Conservation (phyloP, 2,797 vertebrate genomes). For the Sparus aurata region DNA sequence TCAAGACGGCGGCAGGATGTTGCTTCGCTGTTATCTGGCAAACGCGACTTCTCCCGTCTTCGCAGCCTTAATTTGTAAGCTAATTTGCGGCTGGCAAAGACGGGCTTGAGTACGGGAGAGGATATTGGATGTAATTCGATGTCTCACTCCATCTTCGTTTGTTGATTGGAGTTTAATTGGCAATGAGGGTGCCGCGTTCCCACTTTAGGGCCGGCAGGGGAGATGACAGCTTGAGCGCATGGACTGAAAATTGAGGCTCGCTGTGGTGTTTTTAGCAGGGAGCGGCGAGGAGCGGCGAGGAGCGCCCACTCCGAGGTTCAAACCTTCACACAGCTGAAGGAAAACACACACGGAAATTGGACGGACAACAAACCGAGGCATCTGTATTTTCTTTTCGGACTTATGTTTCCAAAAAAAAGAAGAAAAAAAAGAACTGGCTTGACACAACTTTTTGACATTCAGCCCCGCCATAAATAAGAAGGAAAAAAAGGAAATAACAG, state of each 20-base stretch:
- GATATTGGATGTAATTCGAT: slow-evolving; percentile 85
- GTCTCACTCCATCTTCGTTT: slow-evolving; percentile 78
- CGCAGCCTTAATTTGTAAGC: slow-evolving; percentile 83
- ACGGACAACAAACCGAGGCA: background rate
- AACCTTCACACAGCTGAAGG: slow-evolving; percentile 17
- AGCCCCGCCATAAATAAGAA: background rate
- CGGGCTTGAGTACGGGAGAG: slow-evolving; percentile 71
- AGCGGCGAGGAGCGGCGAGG: slow-evolving; percentile 6
- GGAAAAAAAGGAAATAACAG: slow-evolving; percentile 4
- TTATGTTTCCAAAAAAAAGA: background rate
- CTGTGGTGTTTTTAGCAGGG: slow-evolving; percentile 26
- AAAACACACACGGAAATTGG: background rate
- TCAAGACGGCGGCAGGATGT: slow-evolving; percentile 78
- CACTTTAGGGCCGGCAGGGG: slow-evolving; percentile 58
- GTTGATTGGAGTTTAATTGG: slow-evolving; percentile 85
- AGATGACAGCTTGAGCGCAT: slow-evolving; percentile 41
- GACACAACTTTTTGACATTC: slow-evolving; percentile 26
- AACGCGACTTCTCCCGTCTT: slow-evolving; percentile 69
- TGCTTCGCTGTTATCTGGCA: slow-evolving; percentile 78
- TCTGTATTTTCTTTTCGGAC: background rate
- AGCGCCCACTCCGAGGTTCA: slow-evolving; percentile 3
- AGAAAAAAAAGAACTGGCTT: background rate
- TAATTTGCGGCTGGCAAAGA: slow-evolving; percentile 79
- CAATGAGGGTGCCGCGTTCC: slow-evolving; percentile 68
- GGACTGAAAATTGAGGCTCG: slow-evolving; percentile 38